Base-by-base conservation (phyloP, 2,797 vertebrate species). In the Phoebastria nigripes region DNA sequence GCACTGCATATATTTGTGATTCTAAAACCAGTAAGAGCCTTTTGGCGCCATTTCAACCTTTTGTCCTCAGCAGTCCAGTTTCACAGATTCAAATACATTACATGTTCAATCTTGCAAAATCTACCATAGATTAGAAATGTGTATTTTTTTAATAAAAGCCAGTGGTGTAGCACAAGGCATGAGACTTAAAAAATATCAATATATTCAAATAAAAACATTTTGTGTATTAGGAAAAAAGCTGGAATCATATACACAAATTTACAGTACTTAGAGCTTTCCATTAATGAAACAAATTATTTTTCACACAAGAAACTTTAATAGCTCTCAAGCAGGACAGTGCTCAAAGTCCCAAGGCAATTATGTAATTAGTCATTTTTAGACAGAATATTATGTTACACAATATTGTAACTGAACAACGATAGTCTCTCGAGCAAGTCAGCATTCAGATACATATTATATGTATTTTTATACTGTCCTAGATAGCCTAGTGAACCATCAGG, bases 321-420 rank as follows among this genome's bases (percentile, higher is more conserved):
- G 46, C 9, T 86, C 39, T 91, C 62, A 86, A 73, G 65, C 35
- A 84, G 56, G 81, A 78, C 55, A 74, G 14, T 5, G 12, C 17
- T 84, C 35, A 15, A 69, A 91, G n/a, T 94, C 82, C 52, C 74
- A 65, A 67, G 39, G 51, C 49, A 90, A 82, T 61, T 63, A 80
- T 18, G 26, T 58, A 93, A 85, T 46, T 70, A 89, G 37, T 63
- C 29, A n/a, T 77, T 92, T 93, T 95, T 84, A 94, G 82, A 73
- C 11, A 58, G 37, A 78, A 19, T 39, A 78, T 63, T 69, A 51
- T 11, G 22, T 33, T 46, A 65, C 26, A 42, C 39, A 82, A 42
- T 46, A 71, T 5, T 80, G 52, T 49, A 89, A 82, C 1, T 37
- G 12, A 81, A 67, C 22, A 35, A 56, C 13, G 7, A 51, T 1